A percentile compares a stretch with the other conserved stretches of the same genome.
Conservation (phyloP, 2,888 invertebrate species). For the Metalampra italica region DNA sequence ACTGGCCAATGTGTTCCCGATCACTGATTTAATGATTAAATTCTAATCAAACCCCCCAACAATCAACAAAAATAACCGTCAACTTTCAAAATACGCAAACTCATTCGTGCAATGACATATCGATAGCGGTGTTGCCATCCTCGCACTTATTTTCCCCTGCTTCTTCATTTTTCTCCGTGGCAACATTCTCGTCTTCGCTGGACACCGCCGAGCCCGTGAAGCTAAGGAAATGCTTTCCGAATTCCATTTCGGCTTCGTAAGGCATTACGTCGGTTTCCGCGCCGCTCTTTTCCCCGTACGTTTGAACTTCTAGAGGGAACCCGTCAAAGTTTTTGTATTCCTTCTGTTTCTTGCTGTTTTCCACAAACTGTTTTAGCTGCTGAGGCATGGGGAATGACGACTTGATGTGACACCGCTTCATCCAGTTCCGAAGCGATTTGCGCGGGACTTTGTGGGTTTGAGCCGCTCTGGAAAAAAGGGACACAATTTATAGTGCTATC, state of each 20-base stretch:
- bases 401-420: constrained; percentile 80
- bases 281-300: constrained; percentile 35
- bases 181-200: constrained; percentile 51
- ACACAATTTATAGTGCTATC: too few species aligned
- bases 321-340: constrained; percentile 48
- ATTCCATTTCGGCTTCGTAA: constrained; percentile 50
- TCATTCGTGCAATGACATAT: constrained; percentile 61
- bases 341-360: constrained; percentile 72
- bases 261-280: constrained; percentile 32
- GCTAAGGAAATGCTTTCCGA: constrained; percentile 65
- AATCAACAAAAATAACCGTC: constrained; percentile 1
- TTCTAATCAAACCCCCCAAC: too few species aligned
- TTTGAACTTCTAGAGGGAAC: constrained; percentile 23
- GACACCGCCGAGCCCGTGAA: constrained; percentile 39
- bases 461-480: constrained; percentile 69
- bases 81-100: too few species aligned
- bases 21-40: too few species aligned
- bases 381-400: constrained; percentile 80
- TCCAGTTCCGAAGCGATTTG: constrained; percentile 80
- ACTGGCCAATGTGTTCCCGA: too few species aligned
- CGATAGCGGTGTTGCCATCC: constrained; percentile 41
- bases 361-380: constrained; percentile 76
- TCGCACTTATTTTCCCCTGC: constrained; percentile 20
- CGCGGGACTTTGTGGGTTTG: constrained; percentile 79
- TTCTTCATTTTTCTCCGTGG: constrained; percentile 21